Evolutionary conservation across 2,797 vertebrate genomes (phyloP).

Genomic region (Acestrorhynchus altus): DNA sequence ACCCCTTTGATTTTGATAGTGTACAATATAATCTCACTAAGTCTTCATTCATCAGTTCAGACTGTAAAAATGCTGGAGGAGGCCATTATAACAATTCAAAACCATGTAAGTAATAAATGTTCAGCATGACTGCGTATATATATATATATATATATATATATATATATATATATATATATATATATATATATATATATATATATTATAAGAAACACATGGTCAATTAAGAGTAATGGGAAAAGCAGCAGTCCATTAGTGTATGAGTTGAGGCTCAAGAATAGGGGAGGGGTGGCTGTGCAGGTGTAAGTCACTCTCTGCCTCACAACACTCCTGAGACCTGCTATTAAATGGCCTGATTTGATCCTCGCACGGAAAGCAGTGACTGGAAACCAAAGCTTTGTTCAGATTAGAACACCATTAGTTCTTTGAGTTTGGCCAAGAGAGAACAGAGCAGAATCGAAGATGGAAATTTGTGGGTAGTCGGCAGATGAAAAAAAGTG

Average conservation of each 20-base stretch:
- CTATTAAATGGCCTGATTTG: slow-evolving; percentile 61
- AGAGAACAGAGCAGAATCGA: background rate
- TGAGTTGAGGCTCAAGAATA: slow-evolving; percentile 38
- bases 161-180: slow-evolving; percentile 40
- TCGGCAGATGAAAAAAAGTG: background rate
- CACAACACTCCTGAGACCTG: slow-evolving; percentile 66
- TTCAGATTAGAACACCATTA: background rate
- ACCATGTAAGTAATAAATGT: slow-evolving; percentile 10
- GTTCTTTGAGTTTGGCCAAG: background rate
- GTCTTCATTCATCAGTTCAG: no score
- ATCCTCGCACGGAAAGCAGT: slow-evolving; percentile 67
- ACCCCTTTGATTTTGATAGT: no score
- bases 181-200: slow-evolving; percentile 45
- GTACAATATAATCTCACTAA: no score
- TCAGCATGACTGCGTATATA: slow-evolving; percentile 44
- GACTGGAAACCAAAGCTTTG: background rate
- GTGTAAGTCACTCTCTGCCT: slow-evolving; percentile 66
- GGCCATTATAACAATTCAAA: no score
- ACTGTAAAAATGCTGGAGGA: no score
- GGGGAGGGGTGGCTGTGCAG: slow-evolving; percentile 61
- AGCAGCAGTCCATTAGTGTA: slow-evolving; percentile 62
- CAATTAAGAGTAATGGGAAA: slow-evolving; percentile 69
- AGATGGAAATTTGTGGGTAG: background rate
- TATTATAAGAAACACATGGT: slow-evolving; percentile 70
- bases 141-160: slow-evolving; percentile 46